phyloP scores from a whole-genome alignment of 2,797 vertebrate genomes.

The Austrolebias charrua region DNA sequence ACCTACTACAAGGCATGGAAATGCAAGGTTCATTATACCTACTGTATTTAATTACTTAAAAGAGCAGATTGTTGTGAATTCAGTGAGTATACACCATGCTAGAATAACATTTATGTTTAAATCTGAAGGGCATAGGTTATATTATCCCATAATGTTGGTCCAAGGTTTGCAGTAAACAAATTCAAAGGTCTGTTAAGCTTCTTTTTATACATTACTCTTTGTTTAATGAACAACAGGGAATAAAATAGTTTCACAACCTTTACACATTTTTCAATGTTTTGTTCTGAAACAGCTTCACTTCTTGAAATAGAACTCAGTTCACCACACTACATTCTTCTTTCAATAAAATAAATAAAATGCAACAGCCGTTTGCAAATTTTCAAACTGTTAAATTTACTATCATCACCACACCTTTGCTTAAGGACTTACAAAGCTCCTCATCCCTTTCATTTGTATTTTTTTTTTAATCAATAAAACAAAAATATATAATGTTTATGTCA shows the following conservation, averaged over 20 bases:
- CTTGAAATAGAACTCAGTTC: conserved; percentile 19
- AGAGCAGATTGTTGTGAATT: background rate
- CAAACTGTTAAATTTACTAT: conserved; percentile 13
- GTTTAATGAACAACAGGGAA: conserved; percentile 7
- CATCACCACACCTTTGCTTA: conserved; percentile 20
- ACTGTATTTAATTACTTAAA: background rate
- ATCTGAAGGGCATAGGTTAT: background rate
- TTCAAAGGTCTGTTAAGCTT: background rate
- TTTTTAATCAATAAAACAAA: too few species aligned
- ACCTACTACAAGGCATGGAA: background rate
- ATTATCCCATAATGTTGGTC: background rate
- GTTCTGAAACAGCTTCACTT: background rate
- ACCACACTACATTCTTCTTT: conserved; percentile 9
- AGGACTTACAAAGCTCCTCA: too few species aligned
- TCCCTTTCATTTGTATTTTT: too few species aligned
- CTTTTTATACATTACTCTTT: background rate
- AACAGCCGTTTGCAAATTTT: conserved; percentile 5
- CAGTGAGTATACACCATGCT: background rate
- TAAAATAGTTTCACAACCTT: conserved; percentile 2
- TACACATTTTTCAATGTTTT: conserved; percentile 6
- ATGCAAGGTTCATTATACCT: background rate
- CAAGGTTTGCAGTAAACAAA: conserved; percentile 1
- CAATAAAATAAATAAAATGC: conserved; percentile 32
- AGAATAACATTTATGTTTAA: conserved; percentile 4
- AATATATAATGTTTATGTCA: too few species aligned